Conservation (phyloP, 2,113 vertebrate species). For the Garra rufa region DNA sequence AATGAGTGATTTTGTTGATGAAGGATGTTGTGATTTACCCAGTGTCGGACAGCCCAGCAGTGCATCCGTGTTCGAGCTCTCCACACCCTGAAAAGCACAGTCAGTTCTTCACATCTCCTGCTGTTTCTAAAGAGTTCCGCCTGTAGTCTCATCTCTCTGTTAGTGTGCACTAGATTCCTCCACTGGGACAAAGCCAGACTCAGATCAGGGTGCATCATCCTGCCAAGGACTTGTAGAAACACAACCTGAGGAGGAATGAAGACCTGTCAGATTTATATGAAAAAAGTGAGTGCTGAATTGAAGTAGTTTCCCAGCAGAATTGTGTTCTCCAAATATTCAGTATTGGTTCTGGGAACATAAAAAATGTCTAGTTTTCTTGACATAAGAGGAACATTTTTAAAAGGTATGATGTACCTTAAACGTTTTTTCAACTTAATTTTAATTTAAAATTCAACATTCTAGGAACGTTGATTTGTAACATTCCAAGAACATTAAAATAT, state of each 20-base stretch:
- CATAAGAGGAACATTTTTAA: too few species aligned
- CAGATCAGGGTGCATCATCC: constrained; percentile 24
- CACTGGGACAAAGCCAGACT: constrained; percentile 35
- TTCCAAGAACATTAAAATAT: too few species aligned
- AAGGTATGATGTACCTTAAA: too few species aligned
- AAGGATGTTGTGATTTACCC: constrained; percentile 15
- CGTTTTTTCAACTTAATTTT: too few species aligned
- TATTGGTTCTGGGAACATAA: too few species aligned
- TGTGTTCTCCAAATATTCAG: too few species aligned
- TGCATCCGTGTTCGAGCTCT: constrained; percentile 13
- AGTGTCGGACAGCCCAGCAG: neutral
- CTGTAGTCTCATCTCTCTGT: constrained; percentile 30
- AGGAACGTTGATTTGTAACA: too few species aligned
- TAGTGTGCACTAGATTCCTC: constrained; percentile 5
- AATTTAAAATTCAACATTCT: too few species aligned
- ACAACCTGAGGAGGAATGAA: constrained; percentile 19
- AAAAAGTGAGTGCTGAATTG: neutral
- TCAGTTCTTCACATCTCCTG: neutral
- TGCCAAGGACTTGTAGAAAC: neutral
- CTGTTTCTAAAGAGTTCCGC: neutral
- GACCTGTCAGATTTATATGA: neutral
- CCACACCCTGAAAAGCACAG: constrained; percentile 27
- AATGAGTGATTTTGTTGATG: neutral
- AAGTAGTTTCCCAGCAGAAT: too few species aligned
- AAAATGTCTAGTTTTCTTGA: too few species aligned